Evolutionary conservation across 2,888 invertebrate species (phyloP).

Genomic region (Osedax frankpressi): DNA sequence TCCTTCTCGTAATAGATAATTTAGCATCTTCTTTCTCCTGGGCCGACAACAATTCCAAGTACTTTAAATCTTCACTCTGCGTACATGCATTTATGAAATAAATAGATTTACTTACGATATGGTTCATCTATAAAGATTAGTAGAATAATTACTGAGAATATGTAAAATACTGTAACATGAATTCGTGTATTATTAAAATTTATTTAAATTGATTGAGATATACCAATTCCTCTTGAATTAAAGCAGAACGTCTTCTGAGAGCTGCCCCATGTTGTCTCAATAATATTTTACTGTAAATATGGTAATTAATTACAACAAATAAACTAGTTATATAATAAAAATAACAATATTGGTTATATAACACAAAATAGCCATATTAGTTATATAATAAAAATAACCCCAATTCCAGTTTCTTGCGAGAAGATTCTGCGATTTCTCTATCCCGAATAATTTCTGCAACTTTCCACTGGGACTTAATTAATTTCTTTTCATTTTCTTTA

Average conservation of each 20-base stretch:
- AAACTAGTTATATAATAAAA: neutral
- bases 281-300: slow-evolving; percentile 35
- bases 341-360: neutral
- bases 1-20: slow-evolving; percentile 36
- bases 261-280: slow-evolving; percentile 44
- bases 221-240: slow-evolving; percentile 43
- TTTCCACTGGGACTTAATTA: slow-evolving; percentile 38
- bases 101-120: no score
- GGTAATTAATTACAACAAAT: neutral
- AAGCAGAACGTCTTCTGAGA: slow-evolving; percentile 39
- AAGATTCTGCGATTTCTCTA: slow-evolving; percentile 33
- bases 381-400: slow-evolving; percentile 37
- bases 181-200: no score
- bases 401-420: slow-evolving; percentile 37
- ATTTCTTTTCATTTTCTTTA: slow-evolving; percentile 33
- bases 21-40: slow-evolving; percentile 34
- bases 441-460: slow-evolving; percentile 36
- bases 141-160: no score
- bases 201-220: no score
- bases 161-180: no score
- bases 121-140: no score
- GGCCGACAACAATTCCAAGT: slow-evolving; percentile 36
- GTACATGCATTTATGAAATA: no score
- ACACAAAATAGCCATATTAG: no score
- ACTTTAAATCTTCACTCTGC: slow-evolving; percentile 38